Evolutionary conservation across 37 sponge, comb jelly and placozoan genomes (phyloP).

Genomic region (Axinella damicornis): DNA sequence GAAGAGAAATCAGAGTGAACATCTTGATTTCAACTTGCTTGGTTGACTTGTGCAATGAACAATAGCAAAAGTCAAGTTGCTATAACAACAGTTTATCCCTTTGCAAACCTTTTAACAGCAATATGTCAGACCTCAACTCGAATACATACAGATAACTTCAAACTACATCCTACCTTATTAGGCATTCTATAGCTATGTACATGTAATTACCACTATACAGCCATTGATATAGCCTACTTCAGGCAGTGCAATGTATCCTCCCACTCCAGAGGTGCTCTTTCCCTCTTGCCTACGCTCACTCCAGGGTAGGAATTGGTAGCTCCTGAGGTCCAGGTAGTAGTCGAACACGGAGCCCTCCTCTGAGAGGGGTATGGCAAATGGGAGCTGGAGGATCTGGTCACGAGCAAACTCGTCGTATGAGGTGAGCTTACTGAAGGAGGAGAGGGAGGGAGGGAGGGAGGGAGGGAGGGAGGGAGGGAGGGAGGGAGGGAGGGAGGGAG

Average conservation of each 20-base stretch:
- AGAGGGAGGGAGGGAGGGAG: not conserved
- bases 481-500: not conserved
- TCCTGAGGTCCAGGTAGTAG: constrained; percentile 67
- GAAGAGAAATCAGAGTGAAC: too few species aligned
- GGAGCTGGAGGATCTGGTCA: constrained; percentile 49
- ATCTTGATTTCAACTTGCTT: too few species aligned
- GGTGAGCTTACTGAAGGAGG: constrained; percentile 30
- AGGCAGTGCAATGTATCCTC: constrained; percentile 45
- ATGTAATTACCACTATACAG: too few species aligned
- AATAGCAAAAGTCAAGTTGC: too few species aligned
- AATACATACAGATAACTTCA: too few species aligned
- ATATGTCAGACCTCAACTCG: too few species aligned
- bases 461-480: too few species aligned
- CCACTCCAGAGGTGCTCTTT: not conserved
- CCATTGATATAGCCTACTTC: constrained; percentile 59
- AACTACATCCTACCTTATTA: too few species aligned
- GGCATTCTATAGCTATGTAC: too few species aligned
- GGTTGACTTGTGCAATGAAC: too few species aligned
- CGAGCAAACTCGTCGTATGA: constrained; percentile 63
- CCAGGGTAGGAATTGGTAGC: constrained; percentile 68
- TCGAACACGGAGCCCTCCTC: constrained; percentile 70
- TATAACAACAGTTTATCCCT: too few species aligned
- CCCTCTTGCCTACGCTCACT: constrained; percentile 20
- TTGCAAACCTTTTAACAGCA: too few species aligned
- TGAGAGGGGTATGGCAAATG: constrained; percentile 46